Base-by-base conservation (phyloP, 2,113 vertebrate species). In the Tretioscincus oriximinensis region DNA sequence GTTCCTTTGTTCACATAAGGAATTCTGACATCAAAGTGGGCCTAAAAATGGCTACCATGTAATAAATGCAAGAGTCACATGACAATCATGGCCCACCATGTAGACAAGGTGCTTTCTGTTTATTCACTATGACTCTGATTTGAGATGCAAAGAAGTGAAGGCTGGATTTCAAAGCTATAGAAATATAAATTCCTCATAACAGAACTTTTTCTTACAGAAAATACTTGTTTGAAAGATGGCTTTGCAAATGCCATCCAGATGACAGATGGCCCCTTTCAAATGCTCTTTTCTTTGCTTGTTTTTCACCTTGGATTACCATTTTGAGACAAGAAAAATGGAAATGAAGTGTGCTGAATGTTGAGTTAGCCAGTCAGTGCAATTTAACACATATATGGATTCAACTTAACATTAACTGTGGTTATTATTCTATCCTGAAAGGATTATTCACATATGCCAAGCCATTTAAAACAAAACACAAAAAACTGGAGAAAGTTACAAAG, bases 251-350 rank as follows among this genome's bases (percentile, higher is more conserved):
- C 60, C 75, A 47, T 65, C 41, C n/a, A 65, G 45, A 64, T 65
- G 75, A 76, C 45, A 47, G 61, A 65, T 76, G 26, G 18, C 10
- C 60, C 61, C 28, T 76, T 47, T 64, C 75, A 76, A 65, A 65
- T 28, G 18, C 35, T 65, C 29, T 58, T 31, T 58, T 78, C 21
- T 58, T 26, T 69, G 49, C 29, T 67, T 65, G 20, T n/a, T 78
- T 78, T 78, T 54, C 47, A 41, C 28, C 77, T 69, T 78, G 77
- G 29, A 68, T 58, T 29, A 35, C 22, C 41, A 64, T 64, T 64
- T 64, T 11, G n/a, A 76, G 64, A n/a, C 31, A 45, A 64, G 11
- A 45, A 26, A 35, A 22, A n/a, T n/a, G 63, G 31, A 45, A 64
- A 63, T 41, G 61, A 14, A 24, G 21, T 63, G 9, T 63, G 61